A percentile compares a stretch with the other conserved stretches of the same genome.
Evolutionary conservation across 2,113 vertebrate genomes (phyloP).

Genomic region (Aspiorhynchus laticeps): DNA sequence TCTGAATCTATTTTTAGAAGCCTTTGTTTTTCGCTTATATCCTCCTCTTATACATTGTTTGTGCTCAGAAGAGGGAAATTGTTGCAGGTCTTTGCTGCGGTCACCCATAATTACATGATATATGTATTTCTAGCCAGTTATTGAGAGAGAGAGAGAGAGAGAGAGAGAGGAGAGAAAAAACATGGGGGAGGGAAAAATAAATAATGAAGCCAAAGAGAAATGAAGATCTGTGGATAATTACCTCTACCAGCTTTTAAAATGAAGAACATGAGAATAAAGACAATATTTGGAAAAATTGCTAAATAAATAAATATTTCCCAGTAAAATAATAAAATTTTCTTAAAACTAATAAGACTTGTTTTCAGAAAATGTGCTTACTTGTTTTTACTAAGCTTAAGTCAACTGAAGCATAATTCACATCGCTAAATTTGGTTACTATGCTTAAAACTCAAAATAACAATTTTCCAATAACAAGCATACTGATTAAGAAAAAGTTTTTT

Average conservation of each 20-base stretch:
- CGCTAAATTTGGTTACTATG: neutral
- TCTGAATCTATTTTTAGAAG: constrained; percentile 44
- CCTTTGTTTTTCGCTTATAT: constrained; percentile 31
- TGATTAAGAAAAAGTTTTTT: neutral
- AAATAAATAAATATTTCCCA: neutral
- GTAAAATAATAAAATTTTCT: neutral
- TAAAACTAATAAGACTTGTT: neutral
- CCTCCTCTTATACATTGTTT: constrained; percentile 32
- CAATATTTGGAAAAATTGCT: neutral
- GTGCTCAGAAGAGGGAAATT: neutral
- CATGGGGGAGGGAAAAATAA: neutral
- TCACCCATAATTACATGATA: constrained; percentile 42
- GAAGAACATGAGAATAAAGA: neutral
- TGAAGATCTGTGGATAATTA: neutral
- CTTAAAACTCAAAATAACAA: neutral
- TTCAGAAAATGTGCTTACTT: neutral
- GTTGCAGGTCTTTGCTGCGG: constrained; percentile 24
- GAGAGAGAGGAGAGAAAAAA: neutral
- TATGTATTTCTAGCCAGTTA: constrained; percentile 11
- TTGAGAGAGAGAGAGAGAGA: neutral
- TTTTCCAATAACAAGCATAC: neutral
- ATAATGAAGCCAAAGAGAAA: neutral
- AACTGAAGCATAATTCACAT: too few species aligned
- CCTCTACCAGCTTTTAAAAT: neutral
- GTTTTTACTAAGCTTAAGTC: neutral